Evolutionary conservation across 2,113 vertebrate species (phyloP), one percentile per base, ranked within the genome.

Genomic region (Hemiprocne comata): DNA sequence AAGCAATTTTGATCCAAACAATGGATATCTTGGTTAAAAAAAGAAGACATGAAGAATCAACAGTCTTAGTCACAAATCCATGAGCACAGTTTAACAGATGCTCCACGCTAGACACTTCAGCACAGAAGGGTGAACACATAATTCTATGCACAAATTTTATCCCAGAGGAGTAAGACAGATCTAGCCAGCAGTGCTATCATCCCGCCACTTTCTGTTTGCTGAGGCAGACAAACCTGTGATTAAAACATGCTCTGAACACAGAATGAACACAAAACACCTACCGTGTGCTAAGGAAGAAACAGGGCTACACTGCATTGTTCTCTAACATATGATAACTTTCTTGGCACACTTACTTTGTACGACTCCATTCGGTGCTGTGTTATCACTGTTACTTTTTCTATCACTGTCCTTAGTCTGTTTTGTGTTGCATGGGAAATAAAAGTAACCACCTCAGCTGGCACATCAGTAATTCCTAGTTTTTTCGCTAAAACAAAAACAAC

Each of bases 361-460:
- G 98, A 98, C 86, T 99, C 98, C 98, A 98, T 97, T 54, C 98
- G 94, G 87, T 99, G 98, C 95, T 99, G 98, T 31, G 98, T 98
- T 26, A 99, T 98, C 85, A 97, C 91, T 3, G 99, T 98, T 76
- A 99, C 98, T 58, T 98, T 99, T 95, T 99, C 98, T 64, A 99
- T 97, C 53, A 99, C 97, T 13, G 98, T 98, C 53, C 98, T 98
- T 74, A 99, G 94, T 90, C 98, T 98, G 53, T 94, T 98, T 93
- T 99, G 98, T 4, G 98, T 98, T 50, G 98, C 98, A 21, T 98
- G 98, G 48, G 98, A 98, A 97, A 99, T 98, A 96, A 99, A 99
- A 93, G 98, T 98, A 89, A 99, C 98, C 4, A 98, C 98, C 82
- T 99, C 98, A 97, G 98, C 96, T 31, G 98, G 97, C 33, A 99